Base-by-base conservation (phyloP, 2,797 vertebrate species). In the Esox masquinongy region DNA sequence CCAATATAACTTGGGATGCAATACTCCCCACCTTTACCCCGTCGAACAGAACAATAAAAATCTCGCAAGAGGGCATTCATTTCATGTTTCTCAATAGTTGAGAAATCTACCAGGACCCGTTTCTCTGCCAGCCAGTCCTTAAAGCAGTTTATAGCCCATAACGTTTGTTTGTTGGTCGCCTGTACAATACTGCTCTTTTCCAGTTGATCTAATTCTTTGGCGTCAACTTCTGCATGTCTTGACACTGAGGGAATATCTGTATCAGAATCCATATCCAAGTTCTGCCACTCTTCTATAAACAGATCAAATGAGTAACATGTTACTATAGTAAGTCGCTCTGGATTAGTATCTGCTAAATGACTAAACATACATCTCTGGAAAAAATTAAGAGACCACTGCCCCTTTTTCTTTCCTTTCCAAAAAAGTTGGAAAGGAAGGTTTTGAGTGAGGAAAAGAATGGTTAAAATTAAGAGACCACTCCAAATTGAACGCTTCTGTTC, bases 31-130 rank as follows among this genome's bases (percentile, higher is more conserved):
- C 77, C 70, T 34, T 80, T 80, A 67, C 70, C 75, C 7, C 73
- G 81, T 26, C 75, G 43, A 34, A 78, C 79, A 22, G 77, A 77
- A 29, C 74, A 68, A 8, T 82, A 84, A 72, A 80, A 80, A 39
- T 82, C 51, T 7, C 51, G 75, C 34, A 82, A 61, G 5, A 81
- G 61, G 19, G 66, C 14, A 53, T 75, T 77, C 4, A 82, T 26
- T 24, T 84, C 73, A 26, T 22, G 24, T 24, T 61, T 61, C 11
- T 61, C 56, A 0, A 53, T 63, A 22, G 56, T 61, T 61, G 56
- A 61, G 22, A 61, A 61, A 61, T 61, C 56, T 24, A 61, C 56
- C 12, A 61, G 9, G n/a, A 61, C 24, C 22, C 24, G 56, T 26
- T 61, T 61, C 56, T 61, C 56, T 61, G 56, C 22, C n/a, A 61